These are phyloP conservation scores for Drosophila koepferae DNA, from an alignment of 2,888 invertebrate genomes.

Conservation along the genomic window DNA sequence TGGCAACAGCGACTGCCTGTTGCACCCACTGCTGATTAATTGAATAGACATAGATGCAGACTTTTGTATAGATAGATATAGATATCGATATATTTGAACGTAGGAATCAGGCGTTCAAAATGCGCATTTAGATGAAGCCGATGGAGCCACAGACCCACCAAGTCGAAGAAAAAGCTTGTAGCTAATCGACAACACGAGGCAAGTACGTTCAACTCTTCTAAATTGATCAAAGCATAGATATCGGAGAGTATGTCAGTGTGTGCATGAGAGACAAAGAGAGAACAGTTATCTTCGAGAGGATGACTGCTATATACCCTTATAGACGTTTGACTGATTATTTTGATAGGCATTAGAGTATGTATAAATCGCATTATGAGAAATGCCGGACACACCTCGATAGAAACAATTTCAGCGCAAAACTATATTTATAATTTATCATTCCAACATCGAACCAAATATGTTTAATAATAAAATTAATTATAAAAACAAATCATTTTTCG, in stretches of 20 bases:
- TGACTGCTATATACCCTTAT: not conserved
- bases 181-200: conserved; percentile 58
- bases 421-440: too few relatives aligned
- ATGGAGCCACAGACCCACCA: conserved; percentile 24
- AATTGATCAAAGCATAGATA: conserved; percentile 8
- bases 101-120: conserved; percentile 43
- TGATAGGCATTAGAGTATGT: not conserved
- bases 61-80: conserved; percentile 24
- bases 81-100: conserved; percentile 42
- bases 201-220: conserved; percentile 57
- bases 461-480: too few relatives aligned
- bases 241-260: not conserved
- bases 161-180: conserved; percentile 34
- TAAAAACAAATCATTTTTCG: too few relatives aligned
- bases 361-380: too few relatives aligned
- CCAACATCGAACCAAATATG: too few relatives aligned
- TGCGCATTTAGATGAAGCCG: conserved; percentile 76
- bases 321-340: not conserved
- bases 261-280: not conserved
- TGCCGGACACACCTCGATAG: too few relatives aligned
- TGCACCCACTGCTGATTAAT: conserved; percentile 63
- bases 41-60: conserved; percentile 31
- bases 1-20: conserved; percentile 24
- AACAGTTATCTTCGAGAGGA: too few relatives aligned
- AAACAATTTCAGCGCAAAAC: too few relatives aligned